Evolutionary conservation across 2,888 invertebrate genomes (phyloP).

Genomic region (Tetheella fluctuosa): DNA sequence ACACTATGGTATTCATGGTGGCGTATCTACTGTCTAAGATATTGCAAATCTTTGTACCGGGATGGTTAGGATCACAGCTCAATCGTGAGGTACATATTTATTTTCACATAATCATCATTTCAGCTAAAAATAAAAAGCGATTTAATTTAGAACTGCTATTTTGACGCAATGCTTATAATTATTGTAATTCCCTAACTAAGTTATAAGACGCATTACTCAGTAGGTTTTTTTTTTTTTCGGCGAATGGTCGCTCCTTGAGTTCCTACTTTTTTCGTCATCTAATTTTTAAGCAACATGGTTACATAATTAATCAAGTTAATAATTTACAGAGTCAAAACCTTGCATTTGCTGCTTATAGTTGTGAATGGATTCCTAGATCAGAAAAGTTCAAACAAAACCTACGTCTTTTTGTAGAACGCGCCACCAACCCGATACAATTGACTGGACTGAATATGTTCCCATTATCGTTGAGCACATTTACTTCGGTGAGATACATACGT

Average conservation of each 20-base stretch:
- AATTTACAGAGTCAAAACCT: conserved; percentile 42
- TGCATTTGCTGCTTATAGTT: conserved; percentile 56
- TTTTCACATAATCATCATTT: background rate
- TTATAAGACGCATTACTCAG: too few species aligned
- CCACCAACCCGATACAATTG: conserved; percentile 53
- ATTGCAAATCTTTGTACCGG: conserved; percentile 57
- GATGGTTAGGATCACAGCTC: conserved; percentile 59
- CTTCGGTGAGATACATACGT: conserved; percentile 47
- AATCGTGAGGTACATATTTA: conserved; percentile 46
- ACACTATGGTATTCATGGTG: conserved; percentile 47
- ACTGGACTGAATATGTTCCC: conserved; percentile 61
- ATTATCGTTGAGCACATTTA: conserved; percentile 59
- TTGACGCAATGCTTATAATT: too few species aligned
- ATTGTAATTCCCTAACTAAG: too few species aligned
- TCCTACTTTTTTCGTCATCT: too few species aligned
- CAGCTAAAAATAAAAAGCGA: too few species aligned
- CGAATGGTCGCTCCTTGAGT: background rate
- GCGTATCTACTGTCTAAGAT: conserved; percentile 52
- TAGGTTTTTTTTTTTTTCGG: too few species aligned
- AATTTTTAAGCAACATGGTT: too few species aligned
- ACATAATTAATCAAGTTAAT: too few species aligned
- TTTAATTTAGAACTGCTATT: too few species aligned
- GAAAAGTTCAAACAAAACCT: conserved; percentile 56
- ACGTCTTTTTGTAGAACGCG: conserved; percentile 53
- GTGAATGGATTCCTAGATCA: conserved; percentile 62